Evolutionary conservation across 2,113 vertebrate genomes (phyloP), one percentile per base, ranked within the genome.

Genomic region (Microtus montanus): DNA sequence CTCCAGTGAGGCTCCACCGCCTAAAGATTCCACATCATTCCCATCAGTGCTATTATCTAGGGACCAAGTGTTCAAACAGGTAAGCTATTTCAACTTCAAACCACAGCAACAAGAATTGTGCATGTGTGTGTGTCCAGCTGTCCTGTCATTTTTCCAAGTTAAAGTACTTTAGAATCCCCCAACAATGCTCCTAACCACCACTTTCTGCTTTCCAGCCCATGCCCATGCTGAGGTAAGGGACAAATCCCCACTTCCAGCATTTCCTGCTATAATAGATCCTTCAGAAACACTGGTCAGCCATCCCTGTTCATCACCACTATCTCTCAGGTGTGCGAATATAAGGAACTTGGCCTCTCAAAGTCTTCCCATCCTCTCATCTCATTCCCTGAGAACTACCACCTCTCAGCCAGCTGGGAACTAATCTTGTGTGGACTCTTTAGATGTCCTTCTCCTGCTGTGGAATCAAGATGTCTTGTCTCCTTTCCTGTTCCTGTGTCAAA

Each of bases 121-220:
- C 14, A 1, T 24, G 22, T 24, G 15, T 54, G 41, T 44, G 49
- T 90, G 17, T 58, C 68, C 35, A 87, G 5, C 35, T 66, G 14
- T 89, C 2, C 7, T 70, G 38, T 54, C 66, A 20, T 89, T 52
- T 19, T 68, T 74, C 22, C 14, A 85, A 68, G 14, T 41, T 63
- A 64, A 66, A 38, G 15, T 12, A 38, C 12, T 68, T 30, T 47
- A 47, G 10, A 68, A 85, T 22, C 12, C 58, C 47, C 47, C 14
- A 15, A 35, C 20, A 54, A 24, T 41, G 66, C 5, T 86, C 74
- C 7, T 71, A 10, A 11, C 24, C 7, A 58, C 11, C n/a, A 3
- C 20, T 28, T 12, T 22, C 1, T 17, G 0, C 38, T 26, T 17
- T 3, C 28, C 0, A 2, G 20, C 54, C 9, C 0, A 2, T 1